Evolutionary conservation across 2,888 invertebrate genomes (phyloP).

Genomic region (Nomada goodeniana): DNA sequence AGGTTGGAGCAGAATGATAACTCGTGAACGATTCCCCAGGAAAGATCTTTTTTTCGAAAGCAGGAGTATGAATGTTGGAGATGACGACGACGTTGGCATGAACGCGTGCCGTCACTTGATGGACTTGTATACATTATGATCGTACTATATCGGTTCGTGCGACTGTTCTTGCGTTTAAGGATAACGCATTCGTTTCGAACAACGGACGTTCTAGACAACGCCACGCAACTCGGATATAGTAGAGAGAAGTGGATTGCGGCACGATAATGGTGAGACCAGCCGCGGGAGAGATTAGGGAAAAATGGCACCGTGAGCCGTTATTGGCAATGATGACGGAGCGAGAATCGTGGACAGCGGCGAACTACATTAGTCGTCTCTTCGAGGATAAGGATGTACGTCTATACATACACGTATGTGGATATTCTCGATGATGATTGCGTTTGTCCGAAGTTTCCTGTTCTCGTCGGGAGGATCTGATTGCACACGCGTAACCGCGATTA

Average conservation of each 20-base stretch:
- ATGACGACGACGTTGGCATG: too few species aligned
- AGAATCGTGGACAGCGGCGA: constrained; percentile 31
- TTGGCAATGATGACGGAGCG: constrained; percentile 16
- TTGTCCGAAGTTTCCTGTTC: constrained; percentile 67
- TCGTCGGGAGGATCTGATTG: constrained; percentile 58
- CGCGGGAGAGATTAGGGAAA: constrained; percentile 20
- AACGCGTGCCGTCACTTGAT: too few species aligned
- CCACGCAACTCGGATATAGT: constrained; percentile 11
- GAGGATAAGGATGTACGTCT: constrained; percentile 15
- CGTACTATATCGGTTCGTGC: too few species aligned
- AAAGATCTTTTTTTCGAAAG: too few species aligned
- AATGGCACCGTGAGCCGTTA: constrained; percentile 31
- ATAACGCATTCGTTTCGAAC: too few species aligned
- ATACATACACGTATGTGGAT: background rate
- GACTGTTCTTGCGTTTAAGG: too few species aligned
- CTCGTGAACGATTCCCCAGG: too few species aligned
- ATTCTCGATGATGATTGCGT: constrained; percentile 43
- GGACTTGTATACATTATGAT: too few species aligned
- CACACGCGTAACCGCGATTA: constrained; percentile 60
- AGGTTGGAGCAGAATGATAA: too few species aligned
- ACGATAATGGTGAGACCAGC: constrained; percentile 5
- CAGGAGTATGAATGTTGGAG: too few species aligned
- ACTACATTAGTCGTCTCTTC: constrained; percentile 51
- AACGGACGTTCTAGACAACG: constrained; percentile 20
- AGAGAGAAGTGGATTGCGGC: constrained; percentile 62